Evolutionary conservation across 2,888 invertebrate genomes (phyloP).

Genomic region (Mythimna loreyi): DNA sequence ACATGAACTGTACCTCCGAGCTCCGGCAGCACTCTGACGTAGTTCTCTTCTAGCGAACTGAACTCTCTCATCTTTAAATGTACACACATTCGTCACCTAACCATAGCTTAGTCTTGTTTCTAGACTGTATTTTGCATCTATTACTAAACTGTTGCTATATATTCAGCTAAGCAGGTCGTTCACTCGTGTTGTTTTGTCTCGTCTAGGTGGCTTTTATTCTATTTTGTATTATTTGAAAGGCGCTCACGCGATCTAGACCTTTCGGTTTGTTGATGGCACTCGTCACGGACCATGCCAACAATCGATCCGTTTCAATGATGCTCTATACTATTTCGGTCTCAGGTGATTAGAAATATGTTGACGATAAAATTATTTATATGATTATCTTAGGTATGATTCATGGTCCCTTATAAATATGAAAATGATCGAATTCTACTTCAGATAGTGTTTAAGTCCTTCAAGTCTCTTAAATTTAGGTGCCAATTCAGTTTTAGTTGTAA

Average conservation of each 20-base stretch:
- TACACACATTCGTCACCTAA: constrained; percentile 12
- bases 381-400: constrained; percentile 2
- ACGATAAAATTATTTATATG: too few species aligned
- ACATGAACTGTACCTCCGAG: background rate
- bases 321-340: constrained; percentile 2
- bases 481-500: background rate
- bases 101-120: background rate
- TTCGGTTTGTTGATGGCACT: background rate
- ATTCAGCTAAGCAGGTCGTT: background rate
- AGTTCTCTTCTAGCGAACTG: constrained; percentile 11
- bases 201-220: constrained; percentile 8
- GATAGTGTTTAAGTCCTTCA: background rate
- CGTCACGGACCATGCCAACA: constrained; percentile 8
- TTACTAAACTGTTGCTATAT: background rate
- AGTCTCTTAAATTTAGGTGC: background rate
- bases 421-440: background rate
- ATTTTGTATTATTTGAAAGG: constrained; percentile 8
- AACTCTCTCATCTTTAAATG: constrained; percentile 11
- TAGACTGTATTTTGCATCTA: constrained; percentile 12
- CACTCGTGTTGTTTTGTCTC: constrained; percentile 10
- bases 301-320: background rate
- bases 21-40: background rate
- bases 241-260: constrained; percentile 8
- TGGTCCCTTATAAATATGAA: background rate
- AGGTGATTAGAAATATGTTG: background rate